phyloP scores from a whole-genome alignment of 2,113 vertebrate species.

The Puntigrus tetrazona region DNA sequence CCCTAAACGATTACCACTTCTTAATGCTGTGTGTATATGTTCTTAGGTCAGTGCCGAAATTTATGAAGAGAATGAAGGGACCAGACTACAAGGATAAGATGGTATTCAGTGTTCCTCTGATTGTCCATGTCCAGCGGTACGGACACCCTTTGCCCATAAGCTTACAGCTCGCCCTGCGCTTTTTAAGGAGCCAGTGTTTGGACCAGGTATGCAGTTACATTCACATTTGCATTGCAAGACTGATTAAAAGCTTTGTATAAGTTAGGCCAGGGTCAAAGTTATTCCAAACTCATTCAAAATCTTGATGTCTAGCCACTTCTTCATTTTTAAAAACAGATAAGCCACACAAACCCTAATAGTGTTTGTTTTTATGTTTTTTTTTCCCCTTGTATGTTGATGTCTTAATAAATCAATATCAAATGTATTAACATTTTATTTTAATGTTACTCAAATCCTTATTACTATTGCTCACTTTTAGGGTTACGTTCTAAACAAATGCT shows the following conservation, averaged over 20 bases:
- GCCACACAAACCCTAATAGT: background rate
- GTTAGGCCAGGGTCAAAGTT: background rate
- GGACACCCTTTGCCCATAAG: constrained; percentile 92
- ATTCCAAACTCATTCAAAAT: background rate
- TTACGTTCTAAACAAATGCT: background rate
- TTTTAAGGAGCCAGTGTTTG: constrained; percentile 86
- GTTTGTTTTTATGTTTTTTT: background rate
- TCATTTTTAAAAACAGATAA: background rate
- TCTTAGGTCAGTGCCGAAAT: constrained; percentile 94
- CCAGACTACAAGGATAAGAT: constrained; percentile 95
- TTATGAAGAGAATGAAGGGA: constrained; percentile 97
- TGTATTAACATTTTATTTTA: background rate
- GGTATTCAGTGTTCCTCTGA: constrained; percentile 93
- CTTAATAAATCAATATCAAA: background rate
- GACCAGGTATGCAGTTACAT: constrained; percentile 83
- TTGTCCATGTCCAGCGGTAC: constrained; percentile 91
- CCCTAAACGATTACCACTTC: background rate
- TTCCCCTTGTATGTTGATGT: background rate
- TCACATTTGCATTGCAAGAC: background rate
- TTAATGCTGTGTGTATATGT: background rate
- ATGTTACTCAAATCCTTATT: background rate
- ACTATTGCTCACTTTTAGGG: background rate
- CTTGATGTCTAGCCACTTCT: background rate
- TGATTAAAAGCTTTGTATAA: background rate
- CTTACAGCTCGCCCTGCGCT: constrained; percentile 89